Evolutionary conservation across 2,113 vertebrate genomes (phyloP).

Genomic region (Tragulus kanchil): DNA sequence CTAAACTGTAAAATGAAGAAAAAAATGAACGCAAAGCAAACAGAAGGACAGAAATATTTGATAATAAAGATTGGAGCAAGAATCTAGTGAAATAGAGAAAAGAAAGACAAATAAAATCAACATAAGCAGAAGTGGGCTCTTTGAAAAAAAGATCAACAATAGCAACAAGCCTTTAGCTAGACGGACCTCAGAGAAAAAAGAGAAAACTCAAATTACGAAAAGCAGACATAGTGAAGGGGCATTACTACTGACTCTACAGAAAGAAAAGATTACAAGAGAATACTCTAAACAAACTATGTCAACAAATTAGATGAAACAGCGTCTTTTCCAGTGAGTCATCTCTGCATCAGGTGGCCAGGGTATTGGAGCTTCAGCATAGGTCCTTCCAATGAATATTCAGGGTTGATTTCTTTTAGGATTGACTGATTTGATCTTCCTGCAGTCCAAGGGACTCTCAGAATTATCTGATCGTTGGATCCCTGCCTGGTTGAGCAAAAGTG

Average conservation of each 20-base stretch:
- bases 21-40: background rate
- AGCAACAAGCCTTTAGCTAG: background rate
- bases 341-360: background rate
- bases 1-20: background rate
- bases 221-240: background rate
- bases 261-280: background rate
- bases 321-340: background rate
- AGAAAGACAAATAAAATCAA: background rate
- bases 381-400: background rate
- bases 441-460: background rate
- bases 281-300: background rate
- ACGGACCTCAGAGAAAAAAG: background rate
- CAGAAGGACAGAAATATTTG: background rate
- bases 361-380: background rate
- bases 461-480: background rate
- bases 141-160: constrained; percentile 19
- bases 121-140: background rate
- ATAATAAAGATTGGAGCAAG: background rate
- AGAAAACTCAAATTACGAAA: background rate
- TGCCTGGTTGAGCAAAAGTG: background rate
- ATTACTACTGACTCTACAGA: background rate
- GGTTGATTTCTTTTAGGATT: background rate
- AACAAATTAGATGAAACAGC: background rate
- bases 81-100: background rate
- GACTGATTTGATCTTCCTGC: background rate